phyloP scores from a whole-genome alignment of 2,113 vertebrate species.

The Halcyon malimbica region DNA sequence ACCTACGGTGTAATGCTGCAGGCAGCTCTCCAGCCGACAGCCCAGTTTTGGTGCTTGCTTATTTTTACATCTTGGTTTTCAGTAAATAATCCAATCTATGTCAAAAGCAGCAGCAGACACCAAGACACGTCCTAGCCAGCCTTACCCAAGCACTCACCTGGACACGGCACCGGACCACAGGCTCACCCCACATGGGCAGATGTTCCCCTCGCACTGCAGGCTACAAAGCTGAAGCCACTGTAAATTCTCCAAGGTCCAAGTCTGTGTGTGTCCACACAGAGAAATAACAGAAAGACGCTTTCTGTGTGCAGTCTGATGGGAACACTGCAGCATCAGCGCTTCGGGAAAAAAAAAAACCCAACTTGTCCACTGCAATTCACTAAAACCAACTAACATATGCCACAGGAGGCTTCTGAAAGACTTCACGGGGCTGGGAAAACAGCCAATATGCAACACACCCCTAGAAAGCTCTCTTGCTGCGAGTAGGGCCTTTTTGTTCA shows the following conservation, averaged over 20 bases:
- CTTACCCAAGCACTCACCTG: background rate
- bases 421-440: background rate
- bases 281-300: background rate
- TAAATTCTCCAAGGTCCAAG: background rate
- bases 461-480: background rate
- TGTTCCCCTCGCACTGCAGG: background rate
- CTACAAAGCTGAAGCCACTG: background rate
- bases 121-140: fast-evolving
- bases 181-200: fast-evolving
- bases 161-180: fast-evolving
- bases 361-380: background rate
- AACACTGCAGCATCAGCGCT: background rate
- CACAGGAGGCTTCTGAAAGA: background rate
- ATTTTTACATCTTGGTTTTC: background rate
- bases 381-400: background rate
- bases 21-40: background rate
- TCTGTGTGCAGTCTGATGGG: fast-evolving
- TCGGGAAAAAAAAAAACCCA: background rate
- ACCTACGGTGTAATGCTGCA: fast-evolving
- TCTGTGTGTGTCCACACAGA: background rate
- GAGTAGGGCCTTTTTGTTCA: background rate
- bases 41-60: background rate
- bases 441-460: background rate
- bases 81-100: background rate
- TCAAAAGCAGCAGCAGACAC: background rate